phyloP scores from a whole-genome alignment of 2,888 invertebrate genomes.

The Electrophaes corylata region DNA sequence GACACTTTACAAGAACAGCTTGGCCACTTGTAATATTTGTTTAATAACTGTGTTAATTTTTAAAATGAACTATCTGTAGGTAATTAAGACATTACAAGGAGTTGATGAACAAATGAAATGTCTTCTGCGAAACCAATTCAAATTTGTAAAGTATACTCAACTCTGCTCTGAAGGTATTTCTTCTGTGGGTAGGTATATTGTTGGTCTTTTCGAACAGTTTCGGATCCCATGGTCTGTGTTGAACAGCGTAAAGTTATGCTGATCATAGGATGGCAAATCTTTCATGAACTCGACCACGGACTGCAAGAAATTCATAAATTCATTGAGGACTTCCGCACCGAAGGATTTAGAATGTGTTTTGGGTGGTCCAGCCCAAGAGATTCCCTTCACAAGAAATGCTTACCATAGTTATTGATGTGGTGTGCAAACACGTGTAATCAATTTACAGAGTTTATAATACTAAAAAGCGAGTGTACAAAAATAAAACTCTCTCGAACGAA shows the following conservation, averaged over 20 bases:
- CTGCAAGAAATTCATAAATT: conserved; percentile 78
- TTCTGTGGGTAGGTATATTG: conserved; percentile 96
- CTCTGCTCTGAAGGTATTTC: conserved; percentile 97
- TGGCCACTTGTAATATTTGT: too few relatives aligned
- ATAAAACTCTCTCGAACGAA: conserved; percentile 47
- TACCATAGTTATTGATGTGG: conserved; percentile 59
- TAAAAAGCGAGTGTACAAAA: conserved; percentile 51
- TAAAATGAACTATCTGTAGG: too few relatives aligned
- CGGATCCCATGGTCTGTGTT: conserved; percentile 93
- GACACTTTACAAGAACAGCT: too few relatives aligned
- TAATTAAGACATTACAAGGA: too few relatives aligned
- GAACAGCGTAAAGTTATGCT: conserved; percentile 95
- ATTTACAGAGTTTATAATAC: conserved; percentile 9
- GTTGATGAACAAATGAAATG: too few relatives aligned
- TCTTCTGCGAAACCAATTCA: background rate
- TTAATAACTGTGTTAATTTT: too few relatives aligned
- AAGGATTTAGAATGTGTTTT: conserved; percentile 1
- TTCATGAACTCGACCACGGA: conserved; percentile 95
- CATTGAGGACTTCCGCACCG: conserved; percentile 39
- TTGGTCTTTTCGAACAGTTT: conserved; percentile 92
- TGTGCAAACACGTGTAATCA: conserved; percentile 3
- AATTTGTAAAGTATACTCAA: conserved; percentile 77
- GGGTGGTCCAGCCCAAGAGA: background rate
- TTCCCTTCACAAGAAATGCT: conserved; percentile 29
- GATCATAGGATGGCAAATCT: conserved; percentile 95